These are phyloP conservation scores for Eudemis profundana DNA, from an alignment of 2,888 invertebrate genomes.

Conservation along the genomic window DNA sequence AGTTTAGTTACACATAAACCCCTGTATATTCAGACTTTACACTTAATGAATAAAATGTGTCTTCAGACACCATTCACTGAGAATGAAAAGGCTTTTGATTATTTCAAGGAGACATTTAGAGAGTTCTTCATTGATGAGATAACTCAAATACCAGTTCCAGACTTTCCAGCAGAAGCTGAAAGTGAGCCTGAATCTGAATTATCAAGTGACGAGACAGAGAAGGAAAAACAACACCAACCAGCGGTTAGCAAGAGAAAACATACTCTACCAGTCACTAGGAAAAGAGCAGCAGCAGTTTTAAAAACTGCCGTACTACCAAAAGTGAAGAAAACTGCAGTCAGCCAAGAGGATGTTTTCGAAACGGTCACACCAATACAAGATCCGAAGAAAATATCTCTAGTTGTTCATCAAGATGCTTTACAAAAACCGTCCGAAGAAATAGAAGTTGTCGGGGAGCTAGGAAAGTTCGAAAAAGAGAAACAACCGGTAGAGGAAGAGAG, in stretches of 20 bases:
- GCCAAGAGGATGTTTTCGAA: constrained; percentile 77
- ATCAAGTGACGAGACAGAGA: constrained; percentile 72
- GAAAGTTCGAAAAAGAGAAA: constrained; percentile 73
- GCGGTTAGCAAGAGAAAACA: constrained; percentile 69
- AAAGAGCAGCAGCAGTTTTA: constrained; percentile 61
- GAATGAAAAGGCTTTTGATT: constrained; percentile 63
- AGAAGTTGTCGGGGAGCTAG: constrained; percentile 74
- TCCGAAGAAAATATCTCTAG: constrained; percentile 75
- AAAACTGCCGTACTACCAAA: constrained; percentile 61
- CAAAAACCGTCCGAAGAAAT: constrained; percentile 65
- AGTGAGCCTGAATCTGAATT: constrained; percentile 78
- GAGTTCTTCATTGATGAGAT: constrained; percentile 64
- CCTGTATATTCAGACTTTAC: constrained; percentile 94
- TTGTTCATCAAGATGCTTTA: constrained; percentile 72
- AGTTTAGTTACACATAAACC: constrained; percentile 90
- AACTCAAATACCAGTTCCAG: constrained; percentile 51
- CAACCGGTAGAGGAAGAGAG: constrained; percentile 54
- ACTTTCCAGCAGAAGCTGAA: constrained; percentile 45
- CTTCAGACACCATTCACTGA: constrained; percentile 92
- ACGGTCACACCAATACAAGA: constrained; percentile 64
- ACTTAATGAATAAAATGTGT: constrained; percentile 98
- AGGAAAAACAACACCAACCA: constrained; percentile 54
- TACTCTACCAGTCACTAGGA: constrained; percentile 68
- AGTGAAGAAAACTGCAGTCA: constrained; percentile 60
- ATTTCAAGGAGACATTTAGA: constrained; percentile 70